These are phyloP conservation scores for Calameuta idolon DNA, from an alignment of 2,888 invertebrate species.

Conservation along the genomic window DNA sequence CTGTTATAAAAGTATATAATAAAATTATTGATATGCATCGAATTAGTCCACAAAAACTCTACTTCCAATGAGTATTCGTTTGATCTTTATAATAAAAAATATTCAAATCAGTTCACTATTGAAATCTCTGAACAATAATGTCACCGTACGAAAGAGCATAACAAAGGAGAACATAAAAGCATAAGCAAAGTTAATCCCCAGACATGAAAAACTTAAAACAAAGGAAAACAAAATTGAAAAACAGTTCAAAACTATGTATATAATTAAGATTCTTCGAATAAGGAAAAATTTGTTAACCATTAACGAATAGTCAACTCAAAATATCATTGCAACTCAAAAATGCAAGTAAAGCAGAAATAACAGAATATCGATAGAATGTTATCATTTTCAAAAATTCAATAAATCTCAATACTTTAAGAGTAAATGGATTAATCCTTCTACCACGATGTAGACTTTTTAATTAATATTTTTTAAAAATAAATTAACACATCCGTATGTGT, in stretches of 20 bases:
- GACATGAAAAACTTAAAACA: not conserved
- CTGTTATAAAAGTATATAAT: too few relatives aligned
- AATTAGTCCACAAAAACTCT: not conserved
- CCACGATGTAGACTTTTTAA: not conserved
- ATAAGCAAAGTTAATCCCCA: not conserved
- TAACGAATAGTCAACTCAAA: not conserved
- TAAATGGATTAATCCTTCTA: not conserved
- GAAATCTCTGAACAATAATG: not conserved
- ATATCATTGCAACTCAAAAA: not conserved
- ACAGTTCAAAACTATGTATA: not conserved
- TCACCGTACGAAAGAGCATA: not conserved
- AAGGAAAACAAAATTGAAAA: not conserved
- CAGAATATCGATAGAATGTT: not conserved
- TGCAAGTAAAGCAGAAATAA: not conserved
- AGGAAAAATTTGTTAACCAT: not conserved
- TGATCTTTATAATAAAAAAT: not conserved
- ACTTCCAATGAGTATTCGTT: not conserved
- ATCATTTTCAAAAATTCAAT: not conserved
- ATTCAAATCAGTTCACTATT: not conserved
- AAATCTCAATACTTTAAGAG: conserved; percentile 19
- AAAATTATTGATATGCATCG: too few relatives aligned
- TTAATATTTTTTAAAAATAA: not conserved
- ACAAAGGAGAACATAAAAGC: not conserved
- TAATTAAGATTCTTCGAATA: not conserved
- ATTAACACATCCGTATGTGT: not conserved